Evolutionary conservation across 1,140 invertebrate species (phyloP).

Genomic region (Listronotus oregonensis): DNA sequence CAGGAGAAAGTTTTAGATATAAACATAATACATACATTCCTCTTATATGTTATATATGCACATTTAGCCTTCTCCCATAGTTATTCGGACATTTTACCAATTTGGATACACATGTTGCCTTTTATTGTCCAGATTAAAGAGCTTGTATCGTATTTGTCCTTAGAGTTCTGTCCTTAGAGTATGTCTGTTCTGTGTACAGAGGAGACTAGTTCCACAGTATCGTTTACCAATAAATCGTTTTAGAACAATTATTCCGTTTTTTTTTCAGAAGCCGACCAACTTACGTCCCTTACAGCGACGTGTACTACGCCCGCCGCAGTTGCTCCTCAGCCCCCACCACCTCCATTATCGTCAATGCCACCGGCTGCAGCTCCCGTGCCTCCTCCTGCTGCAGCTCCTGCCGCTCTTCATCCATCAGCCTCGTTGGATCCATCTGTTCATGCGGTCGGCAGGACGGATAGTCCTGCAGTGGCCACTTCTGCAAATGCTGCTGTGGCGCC

Average conservation of each 20-base stretch:
- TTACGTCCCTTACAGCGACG: constrained; percentile 26
- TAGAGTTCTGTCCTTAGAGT: too few species aligned
- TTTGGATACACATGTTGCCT: too few species aligned
- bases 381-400: constrained; percentile 51
- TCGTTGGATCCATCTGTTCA: constrained; percentile 46
- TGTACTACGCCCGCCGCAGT: constrained; percentile 29
- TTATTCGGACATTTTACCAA: too few species aligned
- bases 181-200: too few species aligned
- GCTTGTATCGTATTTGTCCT: too few species aligned
- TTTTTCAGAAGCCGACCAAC: constrained; percentile 16
- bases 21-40: too few species aligned
- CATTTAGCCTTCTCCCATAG: too few species aligned
- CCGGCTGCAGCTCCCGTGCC: constrained; percentile 47
- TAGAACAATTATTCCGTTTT: background rate
- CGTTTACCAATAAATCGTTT: background rate
- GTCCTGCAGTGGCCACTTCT: constrained; percentile 57
- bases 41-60: too few species aligned
- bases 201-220: too few species aligned
- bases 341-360: constrained; percentile 38
- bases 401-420: constrained; percentile 47
- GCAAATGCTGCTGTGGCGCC: constrained; percentile 56
- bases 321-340: constrained; percentile 36
- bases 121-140: too few species aligned
- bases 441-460: constrained; percentile 51
- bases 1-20: too few species aligned